These are phyloP conservation scores for Glaucopsyche alexis DNA, from an alignment of 2,888 invertebrate species.

Conservation along the genomic window DNA sequence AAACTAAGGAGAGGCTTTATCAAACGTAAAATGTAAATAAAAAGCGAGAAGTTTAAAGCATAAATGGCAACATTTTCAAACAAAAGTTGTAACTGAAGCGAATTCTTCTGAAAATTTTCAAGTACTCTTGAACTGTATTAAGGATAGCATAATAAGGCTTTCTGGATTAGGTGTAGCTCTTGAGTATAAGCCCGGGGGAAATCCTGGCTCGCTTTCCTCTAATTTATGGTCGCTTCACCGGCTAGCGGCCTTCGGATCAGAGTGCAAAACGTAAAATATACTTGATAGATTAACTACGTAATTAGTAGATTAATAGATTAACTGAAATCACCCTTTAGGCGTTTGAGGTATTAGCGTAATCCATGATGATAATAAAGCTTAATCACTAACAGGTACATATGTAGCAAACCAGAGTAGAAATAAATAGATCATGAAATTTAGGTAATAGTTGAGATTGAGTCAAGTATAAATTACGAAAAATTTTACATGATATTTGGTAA, in stretches of 20 bases:
- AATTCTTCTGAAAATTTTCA: constrained; percentile 76
- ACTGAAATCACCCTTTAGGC: constrained; percentile 59
- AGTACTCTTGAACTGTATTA: constrained; percentile 78
- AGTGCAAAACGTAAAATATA: constrained; percentile 70
- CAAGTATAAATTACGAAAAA: too few relatives aligned
- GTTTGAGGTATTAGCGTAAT: constrained; percentile 20
- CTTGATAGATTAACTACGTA: constrained; percentile 73
- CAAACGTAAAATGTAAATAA: too few relatives aligned
- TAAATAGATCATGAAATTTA: too few relatives aligned
- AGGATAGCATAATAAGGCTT: constrained; percentile 80
- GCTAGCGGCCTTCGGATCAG: constrained; percentile 75
- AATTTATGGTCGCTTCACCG: constrained; percentile 77
- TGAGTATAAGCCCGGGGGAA: constrained; percentile 79
- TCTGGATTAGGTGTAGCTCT: constrained; percentile 78
- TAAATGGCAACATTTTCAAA: constrained; percentile 9
- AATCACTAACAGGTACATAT: constrained; percentile 30
- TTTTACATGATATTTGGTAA: too few relatives aligned
- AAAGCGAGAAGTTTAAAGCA: not conserved
- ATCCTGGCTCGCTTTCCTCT: constrained; percentile 78
- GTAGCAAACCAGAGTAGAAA: not conserved
- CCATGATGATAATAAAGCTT: constrained; percentile 6
- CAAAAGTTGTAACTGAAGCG: constrained; percentile 51
- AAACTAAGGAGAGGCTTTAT: not conserved
- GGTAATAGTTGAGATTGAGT: too few relatives aligned
- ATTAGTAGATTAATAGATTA: too few relatives aligned